phyloP scores from a whole-genome alignment of 2,113 vertebrate species.

The Malurus melanocephalus region DNA sequence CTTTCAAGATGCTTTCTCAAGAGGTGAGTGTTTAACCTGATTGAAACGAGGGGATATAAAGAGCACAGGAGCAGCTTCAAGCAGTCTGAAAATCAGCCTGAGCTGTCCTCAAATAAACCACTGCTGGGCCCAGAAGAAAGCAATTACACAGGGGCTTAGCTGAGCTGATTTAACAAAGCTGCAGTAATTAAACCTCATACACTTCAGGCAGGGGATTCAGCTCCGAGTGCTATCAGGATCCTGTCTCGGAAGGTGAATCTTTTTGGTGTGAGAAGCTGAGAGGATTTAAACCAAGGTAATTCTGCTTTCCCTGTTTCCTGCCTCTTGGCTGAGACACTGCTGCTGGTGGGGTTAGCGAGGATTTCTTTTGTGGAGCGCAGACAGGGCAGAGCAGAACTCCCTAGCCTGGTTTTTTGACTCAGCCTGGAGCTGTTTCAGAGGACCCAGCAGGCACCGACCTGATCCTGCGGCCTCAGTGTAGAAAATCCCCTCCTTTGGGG shows the following conservation, averaged over 20 bases:
- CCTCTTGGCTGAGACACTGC: background rate
- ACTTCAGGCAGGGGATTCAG: conserved; percentile 45
- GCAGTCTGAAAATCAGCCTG: background rate
- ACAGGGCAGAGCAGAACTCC: background rate
- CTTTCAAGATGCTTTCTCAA: background rate
- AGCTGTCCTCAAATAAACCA: conserved; percentile 55
- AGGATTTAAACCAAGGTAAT: conserved; percentile 22
- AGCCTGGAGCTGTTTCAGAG: background rate
- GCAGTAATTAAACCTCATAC: conserved; percentile 56
- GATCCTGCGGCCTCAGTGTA: background rate
- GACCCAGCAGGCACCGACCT: background rate
- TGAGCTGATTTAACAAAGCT: conserved; percentile 56
- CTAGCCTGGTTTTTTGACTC: too few species aligned
- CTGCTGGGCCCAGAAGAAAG: conserved; percentile 38
- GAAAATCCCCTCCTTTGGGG: background rate
- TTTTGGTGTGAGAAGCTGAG: background rate
- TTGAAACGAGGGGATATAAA: background rate
- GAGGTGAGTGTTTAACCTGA: background rate
- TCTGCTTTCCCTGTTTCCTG: background rate
- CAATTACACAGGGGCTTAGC: conserved; percentile 53
- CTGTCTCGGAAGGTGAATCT: background rate
- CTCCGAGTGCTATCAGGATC: background rate
- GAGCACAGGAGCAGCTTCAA: background rate
- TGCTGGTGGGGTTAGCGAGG: background rate
- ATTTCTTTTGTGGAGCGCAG: background rate